phyloP scores from a whole-genome alignment of 2,797 vertebrate species.

The Fistularia commersonii region DNA sequence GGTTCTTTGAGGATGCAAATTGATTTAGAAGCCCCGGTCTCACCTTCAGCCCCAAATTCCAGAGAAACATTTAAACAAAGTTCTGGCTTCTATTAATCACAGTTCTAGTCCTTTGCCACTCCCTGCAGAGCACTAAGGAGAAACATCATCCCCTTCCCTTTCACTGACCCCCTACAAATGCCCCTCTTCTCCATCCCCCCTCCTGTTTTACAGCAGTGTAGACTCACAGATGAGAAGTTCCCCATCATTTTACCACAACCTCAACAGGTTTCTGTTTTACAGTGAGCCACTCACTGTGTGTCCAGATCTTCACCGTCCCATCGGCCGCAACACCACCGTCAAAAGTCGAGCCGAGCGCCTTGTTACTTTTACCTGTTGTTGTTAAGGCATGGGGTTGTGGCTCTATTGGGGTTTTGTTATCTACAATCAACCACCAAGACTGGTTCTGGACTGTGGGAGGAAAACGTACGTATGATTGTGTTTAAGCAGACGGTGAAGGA shows the following conservation, averaged over 20 bases:
- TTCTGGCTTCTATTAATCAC: constrained; percentile 71
- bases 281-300: constrained; percentile 28
- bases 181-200: constrained; percentile 14
- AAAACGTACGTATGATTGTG: constrained; percentile 15
- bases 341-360: constrained; percentile 51
- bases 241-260: constrained; percentile 40
- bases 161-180: constrained; percentile 26
- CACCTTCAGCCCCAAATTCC: constrained; percentile 50
- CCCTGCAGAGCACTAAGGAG: constrained; percentile 54
- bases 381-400: constrained; percentile 40
- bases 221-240: constrained; percentile 49
- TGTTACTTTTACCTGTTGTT: constrained; percentile 55
- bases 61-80: constrained; percentile 67
- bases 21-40: constrained; percentile 39
- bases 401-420: constrained; percentile 57
- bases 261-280: constrained; percentile 49
- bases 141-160: constrained; percentile 60
- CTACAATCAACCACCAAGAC: constrained; percentile 38
- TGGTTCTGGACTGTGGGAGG: constrained; percentile 27
- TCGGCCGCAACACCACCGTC: constrained; percentile 53
- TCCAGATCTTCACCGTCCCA: constrained; percentile 61
- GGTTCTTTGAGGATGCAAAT: constrained; percentile 62
- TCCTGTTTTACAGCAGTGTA: constrained; percentile 24
- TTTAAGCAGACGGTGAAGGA: constrained; percentile 13
- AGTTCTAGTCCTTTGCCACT: constrained; percentile 38